Base-by-base conservation (phyloP, 2,797 vertebrate species). In the Pipistrellus pygmaeus region DNA sequence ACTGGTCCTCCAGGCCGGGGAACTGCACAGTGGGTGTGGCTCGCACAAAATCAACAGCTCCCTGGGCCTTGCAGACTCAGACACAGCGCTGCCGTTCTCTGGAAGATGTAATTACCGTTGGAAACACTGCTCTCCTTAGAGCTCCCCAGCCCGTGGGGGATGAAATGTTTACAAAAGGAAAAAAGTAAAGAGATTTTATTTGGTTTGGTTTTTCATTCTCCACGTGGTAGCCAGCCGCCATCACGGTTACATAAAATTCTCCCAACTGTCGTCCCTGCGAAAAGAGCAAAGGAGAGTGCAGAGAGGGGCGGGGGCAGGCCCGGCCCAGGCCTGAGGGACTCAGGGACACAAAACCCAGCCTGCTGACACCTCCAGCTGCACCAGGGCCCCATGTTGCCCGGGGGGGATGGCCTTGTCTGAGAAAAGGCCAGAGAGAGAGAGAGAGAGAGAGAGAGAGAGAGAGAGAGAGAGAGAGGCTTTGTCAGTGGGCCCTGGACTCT, bases 81-180 rank as follows among this genome's bases (percentile, higher is more conserved):
- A 38, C 13, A 15, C 73, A 18, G 48, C 4, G 85, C 8, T 6
- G 64, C 8, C 0, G 35, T 64, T 96, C 90, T 73, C 51, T 80
- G 68, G 60, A 82, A 86, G 95, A 55, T 57, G 38, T 80, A 91
- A 84, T 93, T 81, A 14, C 53, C 8, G 32, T 18, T 68, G 81
- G 73, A 90, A 80, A 91, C 91, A 17, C 14, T 9, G 2, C 44
- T 27, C 46, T 81, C 44, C 48, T 92, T 27, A 3, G 69, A 94
- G 83, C 83, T 86, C 85, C 78, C 92, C 84, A 35, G 14, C 20
- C 44, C 18, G 46, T 48, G 25, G 13, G 53, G 77, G 64, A 66
- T n/a, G 57, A 57, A 46, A 76, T 91, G 78, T 94, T 95, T 84
- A 62, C 73, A 60, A 41, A 21, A 66, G 82, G 82, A 13, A 85